These are phyloP conservation scores for Leucophenga varia DNA, from an alignment of 1,140 invertebrate genomes.

Conservation along the genomic window DNA sequence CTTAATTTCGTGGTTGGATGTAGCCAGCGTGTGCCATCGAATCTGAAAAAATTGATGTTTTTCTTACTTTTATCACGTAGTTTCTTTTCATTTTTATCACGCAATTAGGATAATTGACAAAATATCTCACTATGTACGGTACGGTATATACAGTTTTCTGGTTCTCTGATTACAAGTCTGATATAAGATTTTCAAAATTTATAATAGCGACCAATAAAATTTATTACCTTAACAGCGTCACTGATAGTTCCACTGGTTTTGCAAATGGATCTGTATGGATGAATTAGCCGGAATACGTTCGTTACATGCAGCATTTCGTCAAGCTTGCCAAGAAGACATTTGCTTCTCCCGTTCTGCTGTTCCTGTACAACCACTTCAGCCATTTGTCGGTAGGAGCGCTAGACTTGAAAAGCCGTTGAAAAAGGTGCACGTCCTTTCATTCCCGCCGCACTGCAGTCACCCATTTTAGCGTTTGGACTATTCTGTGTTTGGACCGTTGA, in stretches of 20 bases:
- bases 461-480: background rate
- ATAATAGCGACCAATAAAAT: too few relatives aligned
- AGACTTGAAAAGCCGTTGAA: background rate
- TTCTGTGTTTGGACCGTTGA: background rate
- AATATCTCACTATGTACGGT: too few relatives aligned
- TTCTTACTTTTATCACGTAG: background rate
- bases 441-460: slow-evolving; percentile 1
- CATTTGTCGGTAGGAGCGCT: slow-evolving; percentile 1
- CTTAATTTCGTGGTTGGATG: too few relatives aligned
- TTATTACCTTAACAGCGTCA: background rate
- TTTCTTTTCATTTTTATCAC: background rate
- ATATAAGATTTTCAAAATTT: too few relatives aligned
- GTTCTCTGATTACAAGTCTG: too few relatives aligned
- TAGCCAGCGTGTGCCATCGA: too few relatives aligned
- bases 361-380: background rate
- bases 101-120: background rate
- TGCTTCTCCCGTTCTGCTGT: background rate
- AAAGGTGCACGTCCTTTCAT: background rate
- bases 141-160: too few relatives aligned
- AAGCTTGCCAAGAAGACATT: background rate
- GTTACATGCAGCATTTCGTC: background rate
- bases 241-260: background rate
- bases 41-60: too few relatives aligned
- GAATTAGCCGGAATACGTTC: background rate
- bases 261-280: slow-evolving; percentile 1